These are phyloP conservation scores for Pseudolycoriella hygida DNA, from an alignment of 2,888 invertebrate genomes.

Conservation along the genomic window DNA sequence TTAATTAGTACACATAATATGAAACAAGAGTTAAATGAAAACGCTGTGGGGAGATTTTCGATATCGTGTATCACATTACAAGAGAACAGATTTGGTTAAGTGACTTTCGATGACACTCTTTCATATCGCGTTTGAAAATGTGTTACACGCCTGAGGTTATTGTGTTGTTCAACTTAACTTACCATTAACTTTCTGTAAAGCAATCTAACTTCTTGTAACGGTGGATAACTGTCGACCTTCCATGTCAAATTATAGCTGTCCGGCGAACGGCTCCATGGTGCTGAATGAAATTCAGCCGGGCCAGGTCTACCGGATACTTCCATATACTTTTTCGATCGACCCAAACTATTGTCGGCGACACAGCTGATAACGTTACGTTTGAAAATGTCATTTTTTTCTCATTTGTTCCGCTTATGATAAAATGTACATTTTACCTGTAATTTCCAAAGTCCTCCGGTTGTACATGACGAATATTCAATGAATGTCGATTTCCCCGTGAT, in stretches of 20 bases:
- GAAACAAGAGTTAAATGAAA: not conserved
- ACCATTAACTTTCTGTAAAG: constrained; percentile 51
- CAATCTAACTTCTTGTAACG: constrained; percentile 48
- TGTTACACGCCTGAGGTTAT: too few relatives aligned
- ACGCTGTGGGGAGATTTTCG: too few relatives aligned
- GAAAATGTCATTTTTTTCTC: constrained; percentile 12
- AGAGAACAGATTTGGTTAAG: too few relatives aligned
- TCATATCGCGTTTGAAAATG: too few relatives aligned
- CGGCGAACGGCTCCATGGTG: constrained; percentile 40
- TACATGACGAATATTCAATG: constrained; percentile 43
- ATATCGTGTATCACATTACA: too few relatives aligned
- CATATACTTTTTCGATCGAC: constrained; percentile 49
- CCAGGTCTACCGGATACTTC: constrained; percentile 53
- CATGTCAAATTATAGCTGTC: constrained; percentile 47
- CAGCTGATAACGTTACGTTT: constrained; percentile 39
- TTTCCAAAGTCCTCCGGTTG: constrained; percentile 53
- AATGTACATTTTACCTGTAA: constrained; percentile 33
- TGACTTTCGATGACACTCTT: too few relatives aligned
- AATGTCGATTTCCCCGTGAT: constrained; percentile 49
- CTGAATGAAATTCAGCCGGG: constrained; percentile 47
- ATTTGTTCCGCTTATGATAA: constrained; percentile 4
- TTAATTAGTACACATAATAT: not conserved
- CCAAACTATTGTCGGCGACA: constrained; percentile 50
- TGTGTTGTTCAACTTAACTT: not conserved
- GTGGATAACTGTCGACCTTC: constrained; percentile 55